Percentiles rank a stretch among this genome's conserved stretches.
These are phyloP conservation scores for Pimephales promelas DNA, from an alignment of 2,113 vertebrate species.

Conservation along the genomic window DNA sequence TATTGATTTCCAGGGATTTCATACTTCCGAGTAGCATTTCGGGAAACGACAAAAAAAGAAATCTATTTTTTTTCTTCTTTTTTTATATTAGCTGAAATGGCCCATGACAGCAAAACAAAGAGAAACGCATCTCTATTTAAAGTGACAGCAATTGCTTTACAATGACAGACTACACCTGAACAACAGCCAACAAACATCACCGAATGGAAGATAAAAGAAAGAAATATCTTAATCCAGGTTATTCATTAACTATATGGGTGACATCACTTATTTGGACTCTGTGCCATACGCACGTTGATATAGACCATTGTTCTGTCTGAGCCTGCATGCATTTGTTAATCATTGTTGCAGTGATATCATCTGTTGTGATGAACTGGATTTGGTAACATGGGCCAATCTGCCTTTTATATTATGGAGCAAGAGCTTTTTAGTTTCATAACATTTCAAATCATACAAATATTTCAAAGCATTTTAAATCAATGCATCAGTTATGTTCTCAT, in stretches of 20 bases:
- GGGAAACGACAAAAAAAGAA: neutral
- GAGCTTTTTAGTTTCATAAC: neutral
- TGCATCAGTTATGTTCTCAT: neutral
- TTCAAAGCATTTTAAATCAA: no score
- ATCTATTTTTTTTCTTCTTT: neutral
- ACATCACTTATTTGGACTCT: constrained; percentile 63
- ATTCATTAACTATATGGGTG: constrained; percentile 67
- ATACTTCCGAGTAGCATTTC: constrained; percentile 10
- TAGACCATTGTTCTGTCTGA: constrained; percentile 26
- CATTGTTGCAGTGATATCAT: constrained; percentile 26
- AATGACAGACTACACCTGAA: constrained; percentile 53
- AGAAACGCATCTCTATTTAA: neutral
- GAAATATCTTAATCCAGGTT: constrained; percentile 60
- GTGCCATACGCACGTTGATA: neutral
- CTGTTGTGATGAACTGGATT: constrained; percentile 18
- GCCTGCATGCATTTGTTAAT: constrained; percentile 35
- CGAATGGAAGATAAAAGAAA: constrained; percentile 55
- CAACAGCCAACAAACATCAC: constrained; percentile 59
- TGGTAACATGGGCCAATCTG: neutral
- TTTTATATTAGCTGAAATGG: neutral
- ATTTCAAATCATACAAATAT: no score
- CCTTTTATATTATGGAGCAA: neutral
- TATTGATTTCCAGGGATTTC: constrained; percentile 38
- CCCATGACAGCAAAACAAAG: constrained; percentile 1
- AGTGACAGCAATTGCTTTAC: neutral